Evolutionary conservation across 2,113 vertebrate genomes (phyloP).

Genomic region (Smithornis capensis): DNA sequence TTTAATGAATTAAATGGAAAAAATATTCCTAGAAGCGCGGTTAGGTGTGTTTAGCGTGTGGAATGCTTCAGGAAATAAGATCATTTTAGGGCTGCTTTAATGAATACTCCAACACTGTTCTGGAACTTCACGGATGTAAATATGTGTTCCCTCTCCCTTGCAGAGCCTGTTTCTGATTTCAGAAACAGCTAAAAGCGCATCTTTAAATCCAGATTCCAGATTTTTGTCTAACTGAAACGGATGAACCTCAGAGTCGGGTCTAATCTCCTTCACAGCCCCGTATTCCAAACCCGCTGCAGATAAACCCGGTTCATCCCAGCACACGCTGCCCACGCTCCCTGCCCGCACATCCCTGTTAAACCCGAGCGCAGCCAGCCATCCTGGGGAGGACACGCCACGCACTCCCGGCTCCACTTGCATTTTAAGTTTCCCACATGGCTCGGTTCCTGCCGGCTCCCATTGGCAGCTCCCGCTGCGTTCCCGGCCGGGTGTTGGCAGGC

Average conservation of each 20-base stretch:
- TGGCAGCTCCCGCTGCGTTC: conserved; percentile 22
- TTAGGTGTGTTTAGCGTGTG: background rate
- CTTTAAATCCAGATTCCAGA: background rate
- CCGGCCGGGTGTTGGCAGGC: conserved; percentile 50
- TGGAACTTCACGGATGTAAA: background rate
- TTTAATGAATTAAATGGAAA: background rate
- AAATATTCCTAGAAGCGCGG: background rate
- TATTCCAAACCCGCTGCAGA: background rate
- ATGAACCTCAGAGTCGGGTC: background rate
- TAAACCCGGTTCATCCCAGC: rapidly evolving
- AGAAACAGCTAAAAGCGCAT: background rate
- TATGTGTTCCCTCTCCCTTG: background rate
- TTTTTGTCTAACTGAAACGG: background rate
- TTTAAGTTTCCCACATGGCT: conserved; percentile 29
- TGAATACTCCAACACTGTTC: background rate
- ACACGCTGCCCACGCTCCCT: too few relatives aligned
- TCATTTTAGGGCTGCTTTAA: background rate
- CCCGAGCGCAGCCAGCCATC: rapidly evolving
- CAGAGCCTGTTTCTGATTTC: background rate
- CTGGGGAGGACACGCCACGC: background rate
- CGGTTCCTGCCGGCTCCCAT: background rate
- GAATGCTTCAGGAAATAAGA: background rate
- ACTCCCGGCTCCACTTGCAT: background rate
- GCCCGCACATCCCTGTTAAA: rapidly evolving
- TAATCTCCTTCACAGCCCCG: rapidly evolving